phyloP scores from a whole-genome alignment of 2,113 vertebrate genomes.

The Scophthalmus maximus region DNA sequence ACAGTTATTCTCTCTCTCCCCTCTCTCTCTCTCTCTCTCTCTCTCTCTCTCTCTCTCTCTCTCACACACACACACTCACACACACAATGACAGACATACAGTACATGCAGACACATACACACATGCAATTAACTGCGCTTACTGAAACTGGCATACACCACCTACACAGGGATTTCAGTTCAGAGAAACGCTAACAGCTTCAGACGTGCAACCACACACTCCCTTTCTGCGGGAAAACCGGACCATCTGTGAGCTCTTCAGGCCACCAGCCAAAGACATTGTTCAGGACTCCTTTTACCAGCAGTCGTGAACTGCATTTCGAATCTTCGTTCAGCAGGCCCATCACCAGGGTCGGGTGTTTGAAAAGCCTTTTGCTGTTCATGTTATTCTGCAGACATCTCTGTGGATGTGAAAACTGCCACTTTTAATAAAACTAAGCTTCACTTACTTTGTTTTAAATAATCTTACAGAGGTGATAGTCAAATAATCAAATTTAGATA shows the following conservation, averaged over 20 bases:
- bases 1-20: conserved; percentile 16
- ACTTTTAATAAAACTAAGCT: not conserved
- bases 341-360: not conserved
- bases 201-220: conserved; percentile 31
- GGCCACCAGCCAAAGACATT: conserved; percentile 54
- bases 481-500: too few species aligned
- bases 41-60: not conserved
- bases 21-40: not conserved
- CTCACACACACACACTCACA: not conserved
- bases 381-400: conserved; percentile 41
- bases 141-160: conserved; percentile 38
- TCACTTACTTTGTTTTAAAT: not conserved
- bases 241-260: conserved; percentile 65
- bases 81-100: not conserved
- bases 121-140: conserved; percentile 33
- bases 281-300: conserved; percentile 45
- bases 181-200: conserved; percentile 34
- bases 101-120: conserved; percentile 25
- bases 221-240: conserved; percentile 28
- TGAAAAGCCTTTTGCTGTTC: conserved; percentile 32
- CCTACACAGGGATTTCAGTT: conserved; percentile 49
- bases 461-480: not conserved
- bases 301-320: conserved; percentile 40
- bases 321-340: conserved; percentile 5
- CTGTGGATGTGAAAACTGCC: not conserved